phyloP scores from a whole-genome alignment of 2,888 invertebrate species.

The Hanleya hanleyi region DNA sequence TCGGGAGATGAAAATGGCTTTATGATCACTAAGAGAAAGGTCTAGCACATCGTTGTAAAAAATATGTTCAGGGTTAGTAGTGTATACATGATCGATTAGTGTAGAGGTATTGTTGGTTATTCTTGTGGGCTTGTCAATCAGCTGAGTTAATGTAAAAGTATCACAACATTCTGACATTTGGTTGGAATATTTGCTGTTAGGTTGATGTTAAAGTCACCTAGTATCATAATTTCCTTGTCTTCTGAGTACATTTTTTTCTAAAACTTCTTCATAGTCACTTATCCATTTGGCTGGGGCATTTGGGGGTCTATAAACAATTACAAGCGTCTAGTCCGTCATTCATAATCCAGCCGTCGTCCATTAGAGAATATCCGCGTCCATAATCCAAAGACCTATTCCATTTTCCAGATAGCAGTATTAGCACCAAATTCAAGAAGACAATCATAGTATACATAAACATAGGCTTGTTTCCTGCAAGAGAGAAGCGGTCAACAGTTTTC shows the following conservation, averaged over 20 bases:
- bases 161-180: neutral
- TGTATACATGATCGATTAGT: neutral
- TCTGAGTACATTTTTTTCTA: neutral
- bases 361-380: no score
- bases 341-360: no score
- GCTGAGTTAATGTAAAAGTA: neutral
- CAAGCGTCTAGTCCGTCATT: no score
- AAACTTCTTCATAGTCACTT: neutral
- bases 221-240: neutral
- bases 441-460: no score
- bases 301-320: constrained; percentile 10
- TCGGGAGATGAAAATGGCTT: neutral
- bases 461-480: no score
- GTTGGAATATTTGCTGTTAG: neutral
- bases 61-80: neutral
- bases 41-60: neutral
- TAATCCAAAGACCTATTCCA: no score
- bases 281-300: neutral
- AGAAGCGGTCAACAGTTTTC: no score
- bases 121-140: neutral
- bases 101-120: neutral
- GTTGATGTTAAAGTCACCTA: neutral
- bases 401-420: no score
- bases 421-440: no score
- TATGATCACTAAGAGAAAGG: neutral